A percentile compares a stretch with the other conserved stretches of the same genome.
Evolutionary conservation across 2,888 invertebrate species (phyloP).

Genomic region (Drosophila crucigera): DNA sequence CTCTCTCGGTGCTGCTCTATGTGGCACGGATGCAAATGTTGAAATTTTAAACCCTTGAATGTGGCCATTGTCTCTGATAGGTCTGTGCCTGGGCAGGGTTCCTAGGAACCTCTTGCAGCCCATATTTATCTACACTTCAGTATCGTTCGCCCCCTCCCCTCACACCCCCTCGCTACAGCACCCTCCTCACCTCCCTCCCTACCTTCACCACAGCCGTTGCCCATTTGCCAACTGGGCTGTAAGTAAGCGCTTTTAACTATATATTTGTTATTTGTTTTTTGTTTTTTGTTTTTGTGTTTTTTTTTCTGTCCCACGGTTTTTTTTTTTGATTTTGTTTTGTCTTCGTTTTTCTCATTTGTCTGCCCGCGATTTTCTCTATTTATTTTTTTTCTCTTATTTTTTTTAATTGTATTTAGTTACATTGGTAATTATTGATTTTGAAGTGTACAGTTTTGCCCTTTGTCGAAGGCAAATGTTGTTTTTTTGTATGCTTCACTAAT

Average conservation of each 20-base stretch:
- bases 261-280: slow-evolving; percentile 27
- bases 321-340: slow-evolving; percentile 24
- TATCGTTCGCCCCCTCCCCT: neutral
- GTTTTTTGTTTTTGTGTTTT: slow-evolving; percentile 33
- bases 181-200: neutral
- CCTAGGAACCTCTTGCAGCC: slow-evolving; percentile 23
- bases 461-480: neutral
- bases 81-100: slow-evolving; percentile 24
- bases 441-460: slow-evolving; percentile 3
- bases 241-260: slow-evolving; percentile 73
- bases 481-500: slow-evolving; percentile 1
- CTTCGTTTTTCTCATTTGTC: slow-evolving; percentile 67
- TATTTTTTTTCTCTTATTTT: slow-evolving; percentile 27
- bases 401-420: slow-evolving; percentile 76
- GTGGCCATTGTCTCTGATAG: slow-evolving; percentile 76
- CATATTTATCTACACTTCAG: slow-evolving; percentile 46
- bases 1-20: slow-evolving; percentile 3
- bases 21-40: slow-evolving; percentile 71
- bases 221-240: slow-evolving; percentile 80
- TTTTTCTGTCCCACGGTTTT: slow-evolving; percentile 33
- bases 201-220: slow-evolving; percentile 40
- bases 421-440: slow-evolving; percentile 74
- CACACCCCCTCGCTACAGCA: neutral
- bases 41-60: slow-evolving; percentile 83
- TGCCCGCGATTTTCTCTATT: slow-evolving; percentile 51